phyloP scores from a whole-genome alignment of 2,888 invertebrate genomes.

The Eumacrocentrus americanus region DNA sequence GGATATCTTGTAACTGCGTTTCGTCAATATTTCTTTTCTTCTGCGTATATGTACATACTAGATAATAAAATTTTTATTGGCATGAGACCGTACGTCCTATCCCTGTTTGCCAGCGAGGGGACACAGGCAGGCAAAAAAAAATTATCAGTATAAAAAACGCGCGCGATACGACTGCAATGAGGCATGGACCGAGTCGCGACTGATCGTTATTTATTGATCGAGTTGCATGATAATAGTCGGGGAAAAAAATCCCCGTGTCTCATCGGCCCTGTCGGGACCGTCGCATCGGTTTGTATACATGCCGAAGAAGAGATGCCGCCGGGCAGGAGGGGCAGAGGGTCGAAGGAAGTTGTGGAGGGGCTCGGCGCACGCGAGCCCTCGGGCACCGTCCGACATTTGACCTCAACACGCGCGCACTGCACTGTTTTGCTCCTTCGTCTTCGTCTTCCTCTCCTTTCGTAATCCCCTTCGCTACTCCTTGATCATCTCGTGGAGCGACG shows the following conservation, averaged over 20 bases:
- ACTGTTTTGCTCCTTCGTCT: constrained; percentile 34
- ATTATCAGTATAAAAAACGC: neutral
- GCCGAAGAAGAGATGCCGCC: neutral
- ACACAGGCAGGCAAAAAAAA: neutral
- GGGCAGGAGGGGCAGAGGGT: neutral
- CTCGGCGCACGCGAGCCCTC: constrained; percentile 52
- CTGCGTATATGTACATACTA: neutral
- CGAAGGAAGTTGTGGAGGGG: constrained; percentile 13
- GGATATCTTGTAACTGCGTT: constrained; percentile 2
- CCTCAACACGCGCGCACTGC: constrained; percentile 50
- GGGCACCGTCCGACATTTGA: constrained; percentile 59
- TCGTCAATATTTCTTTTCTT: constrained; percentile 8
- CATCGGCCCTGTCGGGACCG: neutral
- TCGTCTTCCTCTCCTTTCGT: constrained; percentile 22
- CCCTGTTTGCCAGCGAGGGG: neutral
- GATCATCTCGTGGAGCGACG: neutral
- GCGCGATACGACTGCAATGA: too few species aligned
- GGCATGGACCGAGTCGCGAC: too few species aligned
- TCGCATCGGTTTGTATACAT: neutral
- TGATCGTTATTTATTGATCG: neutral
- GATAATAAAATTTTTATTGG: constrained; percentile 4
- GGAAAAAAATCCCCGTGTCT: neutral
- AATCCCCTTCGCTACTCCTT: constrained; percentile 9
- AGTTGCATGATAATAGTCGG: neutral
- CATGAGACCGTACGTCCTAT: too few species aligned